Evolutionary conservation across 2,888 invertebrate species (phyloP), one percentile per base, ranked within the genome.

Genomic region (Ceraclea dissimilis): DNA sequence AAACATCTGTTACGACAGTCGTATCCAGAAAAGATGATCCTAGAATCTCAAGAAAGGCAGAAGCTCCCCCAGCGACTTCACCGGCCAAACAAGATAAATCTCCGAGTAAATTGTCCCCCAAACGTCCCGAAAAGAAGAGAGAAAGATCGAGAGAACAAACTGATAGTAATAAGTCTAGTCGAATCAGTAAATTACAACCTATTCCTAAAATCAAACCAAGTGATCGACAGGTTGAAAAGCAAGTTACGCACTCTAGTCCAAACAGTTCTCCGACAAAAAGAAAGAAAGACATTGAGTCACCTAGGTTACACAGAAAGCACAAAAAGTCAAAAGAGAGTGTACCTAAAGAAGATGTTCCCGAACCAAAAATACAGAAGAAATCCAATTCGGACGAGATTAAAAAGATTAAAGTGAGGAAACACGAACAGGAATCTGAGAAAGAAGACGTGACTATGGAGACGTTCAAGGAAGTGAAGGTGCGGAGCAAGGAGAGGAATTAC

Each of bases 401-500:
- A n/a, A 58, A 60, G 49, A 5, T 51, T 5, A 60, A 56, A 46
- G 47, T 43, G n/a, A 57, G 52, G 34, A 49, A 54, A 26, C 52
- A 64, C 18, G 56, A 62, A n/a, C 51, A 63, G 1, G 67, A 66
- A 31, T 59, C 63, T n/a, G 71, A 69, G 11, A 8, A 34, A 16
- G 49, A 49, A 20, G n/a, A 21, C 8, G 2, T 16, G 8, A 6
- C 20, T 2, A 26, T 26, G n/a, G 49, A 22, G 17, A 65, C 72
- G 20, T 82, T 82, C 70, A 82, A 81, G 68, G 81, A 79, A 65
- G 71, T 80, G 43, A 80, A 79, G 66, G 76, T 75, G 62, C 77
- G 76, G 63, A 72, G 76, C 67, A 80, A 79, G 71, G 79, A 80
- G 65, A 76, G 84, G 54, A 81, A 81, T 68, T 86, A 86, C 74